Conservation (phyloP, 2,888 invertebrate genomes). For the Mesodorylaimus sp. region DNA sequence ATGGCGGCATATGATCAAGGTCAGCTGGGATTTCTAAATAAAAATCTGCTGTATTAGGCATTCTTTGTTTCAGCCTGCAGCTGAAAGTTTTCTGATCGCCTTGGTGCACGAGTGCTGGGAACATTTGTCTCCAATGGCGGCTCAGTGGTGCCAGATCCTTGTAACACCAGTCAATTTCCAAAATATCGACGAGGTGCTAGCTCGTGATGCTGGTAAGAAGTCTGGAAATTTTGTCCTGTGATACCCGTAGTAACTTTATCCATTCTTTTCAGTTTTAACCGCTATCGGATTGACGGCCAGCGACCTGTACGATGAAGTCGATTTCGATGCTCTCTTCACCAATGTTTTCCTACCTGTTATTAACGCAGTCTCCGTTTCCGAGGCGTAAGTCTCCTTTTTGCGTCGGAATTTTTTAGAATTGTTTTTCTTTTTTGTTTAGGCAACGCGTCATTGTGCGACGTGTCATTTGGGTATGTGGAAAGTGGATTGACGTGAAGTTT, state of each 20-base stretch:
- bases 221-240: conserved; percentile 17
- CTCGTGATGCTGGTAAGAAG: conserved; percentile 75
- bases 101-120: conserved; percentile 60
- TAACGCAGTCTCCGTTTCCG: no score
- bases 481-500: conserved; percentile 54
- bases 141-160: conserved; percentile 49
- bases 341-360: conserved; percentile 55
- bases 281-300: conserved; percentile 71
- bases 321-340: conserved; percentile 79
- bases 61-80: conserved; percentile 60
- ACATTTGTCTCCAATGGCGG: conserved; percentile 51
- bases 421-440: conserved; percentile 11
- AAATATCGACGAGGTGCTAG: conserved; percentile 56
- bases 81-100: conserved; percentile 63
- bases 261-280: conserved; percentile 48
- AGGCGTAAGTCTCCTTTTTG: no score
- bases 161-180: conserved; percentile 48
- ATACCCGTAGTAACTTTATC: conserved; percentile 2
- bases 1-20: background rate
- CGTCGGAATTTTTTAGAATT: background rate
- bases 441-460: conserved; percentile 30
- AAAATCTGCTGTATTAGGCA: no score
- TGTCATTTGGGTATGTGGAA: conserved; percentile 41
- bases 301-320: conserved; percentile 74
- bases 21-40: no score